Evolutionary conservation across 2,797 vertebrate genomes (phyloP), one percentile per base, ranked within the genome.

Genomic region (Sylvia borin): DNA sequence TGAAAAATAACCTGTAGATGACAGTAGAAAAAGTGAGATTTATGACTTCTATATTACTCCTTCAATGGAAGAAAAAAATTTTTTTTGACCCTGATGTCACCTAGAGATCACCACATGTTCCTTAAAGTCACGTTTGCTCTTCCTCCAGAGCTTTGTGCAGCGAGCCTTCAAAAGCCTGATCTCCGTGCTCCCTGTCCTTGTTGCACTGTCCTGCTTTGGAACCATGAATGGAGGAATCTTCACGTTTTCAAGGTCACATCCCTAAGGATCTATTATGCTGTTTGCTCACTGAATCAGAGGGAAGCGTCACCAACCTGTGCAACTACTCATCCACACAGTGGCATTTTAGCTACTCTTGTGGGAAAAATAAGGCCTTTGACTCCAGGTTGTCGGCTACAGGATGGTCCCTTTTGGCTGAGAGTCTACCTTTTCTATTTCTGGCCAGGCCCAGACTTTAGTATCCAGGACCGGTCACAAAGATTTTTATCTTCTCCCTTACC

Each of bases 191-290:
- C 97, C 97, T 54, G 75, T 98, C 76, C 93, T 98, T 51, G 98
- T 98, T 0, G 94, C 97, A 1, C 77, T 98, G 57, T 97, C 97
- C 54, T 98, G 98, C 68, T 97, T 98, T 88, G 98, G 98, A 88
- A 97, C 97, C n/a, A 82, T 98, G 97, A 98, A 97, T 26, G 97
- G 97, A 88, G 98, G 97, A 32, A 96, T 98, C 73, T 97, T 98
- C 89, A 97, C 97, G 0, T 97, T 97, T 86, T 97, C 98, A 76
- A 97, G 98, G 98, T 98, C 73, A 72, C 9, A 18, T 42, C 18
- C 27, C 25, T 43, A 55, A 57, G 38, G 32, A 47, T 57, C 45
- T 76, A 9, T 67, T 75, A 29, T 40, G 25, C 7, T 73, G 34
- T 71, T 84, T 11, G 19, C 26, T 86, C 34, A 32, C 22, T 27